Evolutionary conservation across 2,888 invertebrate genomes (phyloP).

Genomic region (Carcina quercana): DNA sequence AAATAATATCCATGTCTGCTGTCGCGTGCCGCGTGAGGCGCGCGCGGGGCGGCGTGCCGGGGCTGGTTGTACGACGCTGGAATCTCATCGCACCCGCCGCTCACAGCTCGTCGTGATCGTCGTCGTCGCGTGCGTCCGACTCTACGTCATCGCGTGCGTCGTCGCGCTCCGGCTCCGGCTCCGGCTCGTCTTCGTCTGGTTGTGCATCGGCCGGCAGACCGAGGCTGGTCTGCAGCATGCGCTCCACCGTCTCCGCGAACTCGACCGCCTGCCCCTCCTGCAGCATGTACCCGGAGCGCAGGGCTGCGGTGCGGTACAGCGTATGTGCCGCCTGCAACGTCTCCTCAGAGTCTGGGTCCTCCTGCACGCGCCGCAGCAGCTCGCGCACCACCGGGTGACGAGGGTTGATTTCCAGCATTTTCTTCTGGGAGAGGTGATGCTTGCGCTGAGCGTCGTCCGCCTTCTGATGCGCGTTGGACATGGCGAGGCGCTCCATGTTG

Average conservation of each 20-base stretch:
- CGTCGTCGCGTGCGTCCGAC: constrained; percentile 29
- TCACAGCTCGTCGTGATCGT: constrained; percentile 13
- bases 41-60: neutral
- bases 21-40: no score
- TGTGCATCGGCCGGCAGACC: constrained; percentile 84
- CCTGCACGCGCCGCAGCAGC: constrained; percentile 86
- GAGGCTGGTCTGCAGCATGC: constrained; percentile 87
- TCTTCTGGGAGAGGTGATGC: constrained; percentile 95
- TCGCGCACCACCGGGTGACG: constrained; percentile 95
- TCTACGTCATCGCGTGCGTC: constrained; percentile 15
- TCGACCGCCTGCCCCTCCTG: constrained; percentile 75
- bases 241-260: constrained; percentile 94
- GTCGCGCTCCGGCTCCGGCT: constrained; percentile 16
- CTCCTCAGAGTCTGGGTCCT: constrained; percentile 83
- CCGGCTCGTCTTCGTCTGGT: constrained; percentile 20
- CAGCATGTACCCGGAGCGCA: constrained; percentile 93
- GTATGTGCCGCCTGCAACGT: constrained; percentile 90
- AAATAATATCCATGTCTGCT: no score
- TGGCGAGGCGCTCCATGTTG: constrained; percentile 98
- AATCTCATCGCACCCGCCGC: constrained; percentile 1
- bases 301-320: constrained; percentile 93
- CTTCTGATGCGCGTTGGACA: constrained; percentile 97
- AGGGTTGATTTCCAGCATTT: constrained; percentile 97
- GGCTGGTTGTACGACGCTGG: neutral
- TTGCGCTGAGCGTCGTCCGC: constrained; percentile 90